Evolutionary conservation across 2,797 vertebrate genomes (phyloP), one percentile per base, ranked within the genome.

Genomic region (Alca torda): DNA sequence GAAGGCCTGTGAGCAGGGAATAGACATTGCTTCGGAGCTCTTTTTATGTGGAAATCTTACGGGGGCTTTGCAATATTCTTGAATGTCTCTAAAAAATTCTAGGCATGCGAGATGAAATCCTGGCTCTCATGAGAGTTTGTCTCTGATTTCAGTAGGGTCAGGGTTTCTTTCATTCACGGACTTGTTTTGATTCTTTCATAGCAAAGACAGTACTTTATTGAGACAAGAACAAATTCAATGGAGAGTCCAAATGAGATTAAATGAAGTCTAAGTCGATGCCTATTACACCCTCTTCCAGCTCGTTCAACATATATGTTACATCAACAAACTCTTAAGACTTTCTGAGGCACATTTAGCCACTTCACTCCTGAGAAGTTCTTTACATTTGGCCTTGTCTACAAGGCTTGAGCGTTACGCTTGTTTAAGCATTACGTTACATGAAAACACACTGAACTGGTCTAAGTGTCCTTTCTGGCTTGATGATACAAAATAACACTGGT

Each of bases 101-200:
- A 96, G 69, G 96, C 95, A 97, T 87, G 90, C 26, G 68, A 91
- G 61, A 94, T 69, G 69, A 93, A 96, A 95, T 95, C 69, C 93
- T 94, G 90, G 35, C 92, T 91, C 79, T 95, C 95, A 97, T 91
- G 74, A 61, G 39, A 81, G 82, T 94, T 93, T 97, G 92, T 95
- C 54, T 85, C 59, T 63, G 57, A 90, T 75, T 94, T 86, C 87
- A 89, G 93, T 41, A 83, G 78, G 90, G 69, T 90, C 46, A 73
- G 51, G 26, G 82, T 91, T 93, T 93, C 93, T 91, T 96, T 96
- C 93, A 95, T 94, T 95, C 31, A 35, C 13, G 16, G 81, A 75
- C 69, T 89, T 94, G 87, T 95, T 96, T 96, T 89, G 90, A 74
- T 86, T 93, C 95, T 96, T 97, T 96, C 95, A 96, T 85, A 83